Evolutionary conservation across 2,888 invertebrate species (phyloP).

Genomic region (Eubasilissa splendida): DNA sequence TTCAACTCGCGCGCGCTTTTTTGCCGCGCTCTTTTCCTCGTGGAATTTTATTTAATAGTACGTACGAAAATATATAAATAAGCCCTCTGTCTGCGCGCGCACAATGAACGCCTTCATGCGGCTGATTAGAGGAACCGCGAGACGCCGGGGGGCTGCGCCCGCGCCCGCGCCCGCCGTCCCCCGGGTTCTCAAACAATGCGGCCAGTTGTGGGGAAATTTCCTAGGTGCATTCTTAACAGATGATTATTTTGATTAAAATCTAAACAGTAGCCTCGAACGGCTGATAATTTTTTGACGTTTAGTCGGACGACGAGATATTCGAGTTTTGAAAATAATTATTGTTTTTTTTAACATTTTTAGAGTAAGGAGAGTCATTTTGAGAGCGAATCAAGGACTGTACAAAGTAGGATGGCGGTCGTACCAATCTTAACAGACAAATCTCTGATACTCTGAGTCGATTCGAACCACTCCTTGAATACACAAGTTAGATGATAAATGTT

Average conservation of each 20-base stretch:
- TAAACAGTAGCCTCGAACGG: conserved; percentile 11
- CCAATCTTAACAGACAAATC: too few species aligned
- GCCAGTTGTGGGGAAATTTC: conserved; percentile 14
- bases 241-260: conserved; percentile 8
- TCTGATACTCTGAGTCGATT: too few species aligned
- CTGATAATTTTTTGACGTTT: too few species aligned
- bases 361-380: too few species aligned
- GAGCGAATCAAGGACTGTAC: too few species aligned
- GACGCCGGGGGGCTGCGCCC: not conserved
- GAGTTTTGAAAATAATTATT: too few species aligned
- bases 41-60: conserved; percentile 16
- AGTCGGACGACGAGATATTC: too few species aligned
- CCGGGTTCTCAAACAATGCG: conserved; percentile 1
- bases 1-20: not conserved
- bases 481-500: too few species aligned
- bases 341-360: too few species aligned
- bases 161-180: not conserved
- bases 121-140: conserved; percentile 33
- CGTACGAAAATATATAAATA: conserved; percentile 9
- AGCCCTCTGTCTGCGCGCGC: conserved; percentile 3
- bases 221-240: not conserved
- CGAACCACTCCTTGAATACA: too few species aligned
- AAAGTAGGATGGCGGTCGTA: too few species aligned
- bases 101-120: conserved; percentile 5
- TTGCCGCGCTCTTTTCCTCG: conserved; percentile 19